Conservation (phyloP, 2,797 vertebrate species). For the Cuculus canorus region DNA sequence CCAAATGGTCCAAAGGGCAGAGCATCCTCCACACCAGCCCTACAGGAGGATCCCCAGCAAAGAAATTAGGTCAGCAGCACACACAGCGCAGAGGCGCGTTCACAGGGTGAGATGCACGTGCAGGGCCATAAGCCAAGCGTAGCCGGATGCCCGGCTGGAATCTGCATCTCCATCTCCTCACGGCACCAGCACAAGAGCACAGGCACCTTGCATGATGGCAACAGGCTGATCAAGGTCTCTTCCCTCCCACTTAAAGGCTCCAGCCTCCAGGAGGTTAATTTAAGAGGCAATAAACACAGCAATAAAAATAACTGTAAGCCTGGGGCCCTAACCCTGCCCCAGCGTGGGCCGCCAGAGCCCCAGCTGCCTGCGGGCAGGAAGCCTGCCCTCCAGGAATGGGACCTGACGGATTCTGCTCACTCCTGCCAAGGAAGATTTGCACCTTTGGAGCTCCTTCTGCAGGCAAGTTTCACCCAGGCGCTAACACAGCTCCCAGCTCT, state of each 20-base stretch:
- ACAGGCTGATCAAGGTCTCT: conserved; percentile 13
- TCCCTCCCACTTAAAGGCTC: background rate
- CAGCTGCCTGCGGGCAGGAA: background rate
- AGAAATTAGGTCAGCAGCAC: background rate
- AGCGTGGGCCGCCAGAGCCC: background rate
- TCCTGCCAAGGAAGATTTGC: background rate
- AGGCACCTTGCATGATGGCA: background rate
- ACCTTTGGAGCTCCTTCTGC: background rate
- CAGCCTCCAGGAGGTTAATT: conserved; percentile 36
- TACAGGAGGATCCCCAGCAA: background rate
- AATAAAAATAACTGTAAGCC: conserved; percentile 53
- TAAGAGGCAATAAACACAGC: conserved; percentile 53
- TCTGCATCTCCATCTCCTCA: background rate
- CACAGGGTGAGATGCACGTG: fast-evolving
- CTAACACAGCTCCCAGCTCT: background rate
- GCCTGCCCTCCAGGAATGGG: background rate
- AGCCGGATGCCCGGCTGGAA: background rate
- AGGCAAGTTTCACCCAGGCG: background rate
- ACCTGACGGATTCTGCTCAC: background rate
- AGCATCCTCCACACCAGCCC: background rate
- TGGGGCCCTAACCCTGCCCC: background rate
- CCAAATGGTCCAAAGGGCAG: fast-evolving
- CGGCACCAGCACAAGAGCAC: background rate
- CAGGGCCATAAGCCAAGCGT: background rate
- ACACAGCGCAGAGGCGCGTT: fast-evolving